A percentile compares a stretch with the other conserved stretches of the same genome.
phyloP scores from a whole-genome alignment of 2,888 invertebrate species.

The Mycalesis mineus region DNA sequence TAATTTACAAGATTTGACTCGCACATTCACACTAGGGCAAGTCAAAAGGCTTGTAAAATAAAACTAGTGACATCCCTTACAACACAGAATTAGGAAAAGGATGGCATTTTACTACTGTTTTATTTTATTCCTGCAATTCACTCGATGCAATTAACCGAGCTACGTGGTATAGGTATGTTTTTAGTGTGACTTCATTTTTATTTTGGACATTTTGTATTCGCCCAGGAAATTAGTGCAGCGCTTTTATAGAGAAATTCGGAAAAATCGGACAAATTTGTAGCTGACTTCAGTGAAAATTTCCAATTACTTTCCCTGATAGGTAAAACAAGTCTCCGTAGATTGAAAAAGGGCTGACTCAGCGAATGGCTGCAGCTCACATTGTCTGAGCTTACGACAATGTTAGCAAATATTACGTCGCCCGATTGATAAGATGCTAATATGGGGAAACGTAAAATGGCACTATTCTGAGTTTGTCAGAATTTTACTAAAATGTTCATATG shows the following conservation, averaged over 20 bases:
- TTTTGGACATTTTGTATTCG: neutral
- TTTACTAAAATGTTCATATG: too few relatives aligned
- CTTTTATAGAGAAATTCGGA: neutral
- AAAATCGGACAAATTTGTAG: slow-evolving; percentile 10
- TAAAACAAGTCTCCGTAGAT: slow-evolving; percentile 20
- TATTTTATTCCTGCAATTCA: too few relatives aligned
- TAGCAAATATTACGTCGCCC: slow-evolving; percentile 34
- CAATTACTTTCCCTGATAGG: slow-evolving; percentile 24
- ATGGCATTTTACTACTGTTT: too few relatives aligned
- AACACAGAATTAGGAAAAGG: too few relatives aligned
- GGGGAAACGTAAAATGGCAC: slow-evolving; percentile 5
- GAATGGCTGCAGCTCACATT: slow-evolving; percentile 8
- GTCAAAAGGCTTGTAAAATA: too few relatives aligned
- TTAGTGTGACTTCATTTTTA: neutral
- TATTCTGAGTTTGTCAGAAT: too few relatives aligned
- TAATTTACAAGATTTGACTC: too few relatives aligned
- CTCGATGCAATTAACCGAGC: too few relatives aligned
- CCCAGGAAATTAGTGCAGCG: neutral
- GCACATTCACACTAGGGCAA: too few relatives aligned
- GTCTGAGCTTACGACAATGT: slow-evolving; percentile 40
- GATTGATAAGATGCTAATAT: slow-evolving; percentile 44
- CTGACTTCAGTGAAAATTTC: slow-evolving; percentile 15
- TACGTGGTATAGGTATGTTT: neutral
- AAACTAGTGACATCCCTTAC: too few relatives aligned
- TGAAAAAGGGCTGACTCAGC: slow-evolving; percentile 19